Conservation (phyloP, 2,113 vertebrate species). For the Oxyura jamaicensis region DNA sequence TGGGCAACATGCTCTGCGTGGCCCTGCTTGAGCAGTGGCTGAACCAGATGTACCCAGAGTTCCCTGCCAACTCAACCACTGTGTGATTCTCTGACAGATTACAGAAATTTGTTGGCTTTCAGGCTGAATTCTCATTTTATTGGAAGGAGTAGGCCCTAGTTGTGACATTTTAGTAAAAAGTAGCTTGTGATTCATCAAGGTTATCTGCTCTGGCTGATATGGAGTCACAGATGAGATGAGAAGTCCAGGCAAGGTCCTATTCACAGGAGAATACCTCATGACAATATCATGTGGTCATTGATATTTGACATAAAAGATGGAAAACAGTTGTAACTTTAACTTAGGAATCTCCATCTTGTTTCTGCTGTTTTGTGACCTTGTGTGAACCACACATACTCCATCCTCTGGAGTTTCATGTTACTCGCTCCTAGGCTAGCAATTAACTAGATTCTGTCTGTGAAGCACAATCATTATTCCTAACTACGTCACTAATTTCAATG, state of each 20-base stretch:
- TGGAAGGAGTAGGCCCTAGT: background rate
- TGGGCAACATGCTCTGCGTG: background rate
- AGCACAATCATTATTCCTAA: background rate
- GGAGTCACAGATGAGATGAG: background rate
- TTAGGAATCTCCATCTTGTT: background rate
- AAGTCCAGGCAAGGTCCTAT: background rate
- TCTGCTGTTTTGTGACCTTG: background rate
- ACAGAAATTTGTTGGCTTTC: background rate
- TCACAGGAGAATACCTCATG: background rate
- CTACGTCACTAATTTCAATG: background rate
- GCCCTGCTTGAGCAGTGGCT: background rate
- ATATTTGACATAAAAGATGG: background rate
- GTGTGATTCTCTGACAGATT: background rate
- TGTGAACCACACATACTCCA: background rate
- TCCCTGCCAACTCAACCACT: background rate
- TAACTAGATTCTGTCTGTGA: background rate
- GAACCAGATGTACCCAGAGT: background rate
- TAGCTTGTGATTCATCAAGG: background rate
- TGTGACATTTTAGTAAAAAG: background rate
- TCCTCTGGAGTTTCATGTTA: background rate
- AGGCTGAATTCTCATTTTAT: background rate
- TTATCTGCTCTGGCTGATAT: background rate
- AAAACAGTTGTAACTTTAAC: background rate
- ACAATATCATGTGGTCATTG: rapidly evolving
- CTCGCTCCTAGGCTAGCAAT: background rate